A percentile compares a stretch with the other conserved stretches of the same genome.
Conservation (phyloP, 1,140 invertebrate species). For the Saccostrea glomerata region DNA sequence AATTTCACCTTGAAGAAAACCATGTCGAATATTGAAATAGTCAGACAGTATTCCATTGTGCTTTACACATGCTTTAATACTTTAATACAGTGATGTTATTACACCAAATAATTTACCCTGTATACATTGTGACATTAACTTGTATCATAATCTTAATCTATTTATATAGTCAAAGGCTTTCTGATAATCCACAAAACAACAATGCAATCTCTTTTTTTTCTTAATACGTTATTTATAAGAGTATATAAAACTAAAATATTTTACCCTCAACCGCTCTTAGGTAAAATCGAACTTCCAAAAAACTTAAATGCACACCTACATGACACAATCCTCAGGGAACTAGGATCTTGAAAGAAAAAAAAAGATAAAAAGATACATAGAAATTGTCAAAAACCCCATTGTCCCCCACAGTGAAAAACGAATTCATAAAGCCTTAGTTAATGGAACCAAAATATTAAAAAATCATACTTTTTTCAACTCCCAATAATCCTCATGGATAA, state of each 20-base stretch:
- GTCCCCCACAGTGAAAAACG: no score
- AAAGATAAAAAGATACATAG: no score
- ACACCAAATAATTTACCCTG: neutral
- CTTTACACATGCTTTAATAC: neutral
- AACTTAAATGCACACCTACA: no score
- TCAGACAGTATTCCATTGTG: neutral
- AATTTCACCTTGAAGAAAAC: neutral
- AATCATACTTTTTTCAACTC: no score
- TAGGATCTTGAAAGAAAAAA: no score
- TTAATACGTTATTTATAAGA: slow-evolving; percentile 39
- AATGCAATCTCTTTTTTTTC: slow-evolving; percentile 39
- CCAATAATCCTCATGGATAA: no score
- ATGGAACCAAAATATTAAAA: no score
- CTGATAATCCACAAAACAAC: slow-evolving; percentile 38
- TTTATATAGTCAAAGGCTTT: neutral
- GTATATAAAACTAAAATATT: slow-evolving; percentile 20
- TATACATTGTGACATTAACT: neutral
- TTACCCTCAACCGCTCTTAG: no score
- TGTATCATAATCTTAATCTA: neutral
- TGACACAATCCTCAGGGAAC: no score
- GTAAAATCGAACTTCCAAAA: no score
- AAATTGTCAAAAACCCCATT: no score
- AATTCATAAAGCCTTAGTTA: no score
- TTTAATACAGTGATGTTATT: neutral
- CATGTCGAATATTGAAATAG: neutral